Conservation (phyloP, 2,113 vertebrate genomes). For the Catharus fuscescens region DNA sequence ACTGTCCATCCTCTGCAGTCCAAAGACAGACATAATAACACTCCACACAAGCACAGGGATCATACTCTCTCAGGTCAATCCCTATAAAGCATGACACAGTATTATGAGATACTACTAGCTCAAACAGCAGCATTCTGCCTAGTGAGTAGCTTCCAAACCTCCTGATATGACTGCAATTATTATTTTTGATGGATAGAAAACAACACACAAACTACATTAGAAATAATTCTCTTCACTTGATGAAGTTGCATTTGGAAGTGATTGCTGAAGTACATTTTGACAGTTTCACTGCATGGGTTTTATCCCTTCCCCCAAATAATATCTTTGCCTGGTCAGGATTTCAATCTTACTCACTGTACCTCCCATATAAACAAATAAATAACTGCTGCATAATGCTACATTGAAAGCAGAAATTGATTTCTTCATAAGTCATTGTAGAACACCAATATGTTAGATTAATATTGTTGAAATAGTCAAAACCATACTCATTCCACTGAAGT, state of each 20-base stretch:
- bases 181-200: conserved; percentile 35
- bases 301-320: neutral
- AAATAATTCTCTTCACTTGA: neutral
- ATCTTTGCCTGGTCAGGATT: neutral
- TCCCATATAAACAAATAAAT: neutral
- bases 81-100: neutral
- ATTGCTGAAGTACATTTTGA: neutral
- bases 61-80: neutral
- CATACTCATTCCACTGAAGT: neutral
- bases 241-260: neutral
- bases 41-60: neutral
- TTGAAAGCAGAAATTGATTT: neutral
- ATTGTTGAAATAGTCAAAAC: neutral
- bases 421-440: neutral
- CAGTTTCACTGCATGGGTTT: neutral
- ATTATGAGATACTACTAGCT: conserved; percentile 22
- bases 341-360: neutral
- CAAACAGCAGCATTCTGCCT: neutral
- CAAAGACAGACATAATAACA: neutral
- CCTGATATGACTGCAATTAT: neutral
- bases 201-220: neutral
- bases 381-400: neutral
- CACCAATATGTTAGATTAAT: neutral
- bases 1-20: neutral
- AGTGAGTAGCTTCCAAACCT: neutral